Evolutionary conservation across 2,888 invertebrate species (phyloP), one percentile per base, ranked within the genome.

Genomic region (Lapara coniferarum): DNA sequence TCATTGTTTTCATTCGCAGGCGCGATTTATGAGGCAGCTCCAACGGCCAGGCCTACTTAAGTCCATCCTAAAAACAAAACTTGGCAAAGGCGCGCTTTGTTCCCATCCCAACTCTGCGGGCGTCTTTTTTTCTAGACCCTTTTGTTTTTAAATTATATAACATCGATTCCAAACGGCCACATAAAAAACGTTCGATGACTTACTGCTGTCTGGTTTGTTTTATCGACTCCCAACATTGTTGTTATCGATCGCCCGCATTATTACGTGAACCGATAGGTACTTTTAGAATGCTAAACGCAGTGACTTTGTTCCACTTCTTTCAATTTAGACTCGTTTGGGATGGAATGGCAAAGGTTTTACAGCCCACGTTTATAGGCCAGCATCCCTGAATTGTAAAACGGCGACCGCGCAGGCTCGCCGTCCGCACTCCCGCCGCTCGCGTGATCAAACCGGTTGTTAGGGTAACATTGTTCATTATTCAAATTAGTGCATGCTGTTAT

Each of bases 401-500:
- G 79, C 80, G 82, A 80, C 74, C 70, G 80, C 80, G 81, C 84
- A 78, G 81, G 77, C 77, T 72, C 77, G 75, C 72, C 73, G 73
- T 57, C 68, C 71, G 73, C 70, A 68, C 77, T 57, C 68, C 71
- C 72, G 69, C 69, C 77, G 77, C 79, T 88, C 85, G 88, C 89
- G 89, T 90, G 90, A 88, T 85, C 80, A 81, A 87, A 91, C 91
- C 89, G 89, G 91, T 91, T 84, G 73, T 78, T 73, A 77, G 82
- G 86, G 86, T 87, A 88, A 90, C 90, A 90, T 89, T 89, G 89
- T 91, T 89, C 91, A 90, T 91, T 91, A 92, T 92, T 91, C 88
- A 91, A 91, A 91, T 92, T 90, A 90, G 88, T 89, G 86, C 89
- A 87, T 88, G 89, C 85, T 90, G 89, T 86, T 90, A 88, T 89